Base-by-base conservation (phyloP, 1,140 invertebrate species). In the Drosophila baimaii region DNA sequence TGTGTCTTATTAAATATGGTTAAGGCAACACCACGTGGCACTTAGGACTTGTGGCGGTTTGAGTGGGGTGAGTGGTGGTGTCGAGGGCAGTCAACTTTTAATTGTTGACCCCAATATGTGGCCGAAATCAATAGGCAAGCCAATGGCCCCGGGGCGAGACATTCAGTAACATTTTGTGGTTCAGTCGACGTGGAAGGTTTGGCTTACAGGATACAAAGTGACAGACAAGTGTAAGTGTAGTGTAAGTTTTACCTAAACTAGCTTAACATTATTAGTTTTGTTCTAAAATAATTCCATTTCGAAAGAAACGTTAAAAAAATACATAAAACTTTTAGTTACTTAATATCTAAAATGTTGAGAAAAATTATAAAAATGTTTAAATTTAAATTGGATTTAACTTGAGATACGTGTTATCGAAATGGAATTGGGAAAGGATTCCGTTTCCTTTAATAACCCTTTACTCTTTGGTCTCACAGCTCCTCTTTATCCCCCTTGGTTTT, bases 401-500 rank as follows among this genome's bases (percentile, higher is more conserved):
- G 12, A 27, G 13, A 9, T 5, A 21, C 12, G 17, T 43, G 25
- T 15, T 15, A 19, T 29, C 17, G 31, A 55, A 15, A 57, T 49
- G 37, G 12, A 25, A 55, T 31, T 15, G 15, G 0, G 3, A 5
- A 4, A 19, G 4, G 9, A 15, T 17, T 44, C 6, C 7, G 2
- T 27, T 27, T 2, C 15, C 25, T 9, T 29, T 23, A 4, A 37
- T 61, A 79, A 79, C 35, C 31, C 19, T 54, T 46, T 25, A 13
- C 12, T 33, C 8, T 10, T 52, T 41, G 49, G 13, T n/a, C 8
- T 56, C 73, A 89, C 15, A 89, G 33, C 41, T 90, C 77, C 61
- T 83, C 63, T 25, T 78, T 90, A 8, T 89, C 77, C 3, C 70
- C 80, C 12, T 78, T 74, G 4, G 49, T 0, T 8, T 79, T 83